Percentiles rank a stretch among this genome's conserved stretches.
These are phyloP conservation scores for Macrocentrus cingulum DNA, from an alignment of 1,140 invertebrate species.

Conservation along the genomic window DNA sequence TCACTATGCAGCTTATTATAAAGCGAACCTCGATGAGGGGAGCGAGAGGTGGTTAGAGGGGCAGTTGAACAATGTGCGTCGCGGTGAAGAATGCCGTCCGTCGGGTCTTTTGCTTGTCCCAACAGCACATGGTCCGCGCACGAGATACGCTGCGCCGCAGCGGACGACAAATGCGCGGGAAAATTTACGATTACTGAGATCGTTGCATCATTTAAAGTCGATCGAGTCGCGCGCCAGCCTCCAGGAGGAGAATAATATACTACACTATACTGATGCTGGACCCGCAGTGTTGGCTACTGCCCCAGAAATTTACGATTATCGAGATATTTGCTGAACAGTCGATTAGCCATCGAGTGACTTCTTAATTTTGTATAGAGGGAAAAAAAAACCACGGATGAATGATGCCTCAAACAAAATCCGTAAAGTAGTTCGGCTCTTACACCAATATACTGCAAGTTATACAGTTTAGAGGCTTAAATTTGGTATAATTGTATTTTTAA, in stretches of 20 bases:
- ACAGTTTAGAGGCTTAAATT: too few relatives aligned
- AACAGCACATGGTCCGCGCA: neutral
- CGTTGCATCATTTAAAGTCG: constrained; percentile 39
- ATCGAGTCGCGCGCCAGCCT: constrained; percentile 23
- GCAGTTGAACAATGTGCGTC: constrained; percentile 56
- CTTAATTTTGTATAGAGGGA: neutral
- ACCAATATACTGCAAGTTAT: too few relatives aligned
- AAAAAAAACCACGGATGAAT: neutral
- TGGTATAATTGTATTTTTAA: too few relatives aligned
- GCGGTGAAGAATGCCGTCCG: constrained; percentile 58
- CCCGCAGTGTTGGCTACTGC: neutral
- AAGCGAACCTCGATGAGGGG: constrained; percentile 28
- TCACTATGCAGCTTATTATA: constrained; percentile 45
- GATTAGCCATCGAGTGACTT: neutral
- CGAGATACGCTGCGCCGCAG: neutral
- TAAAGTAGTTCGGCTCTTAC: too few relatives aligned
- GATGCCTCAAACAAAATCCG: too few relatives aligned
- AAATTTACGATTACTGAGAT: constrained; percentile 47
- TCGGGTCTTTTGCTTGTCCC: constrained; percentile 39
- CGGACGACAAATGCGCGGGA: constrained; percentile 47
- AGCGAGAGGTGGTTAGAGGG: constrained; percentile 30
- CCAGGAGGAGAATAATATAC: neutral
- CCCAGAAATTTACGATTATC: constrained; percentile 2
- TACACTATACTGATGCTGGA: neutral
- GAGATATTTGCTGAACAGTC: neutral